Conservation (phyloP, 1,140 invertebrate species). For the Heliconius hermathena region DNA sequence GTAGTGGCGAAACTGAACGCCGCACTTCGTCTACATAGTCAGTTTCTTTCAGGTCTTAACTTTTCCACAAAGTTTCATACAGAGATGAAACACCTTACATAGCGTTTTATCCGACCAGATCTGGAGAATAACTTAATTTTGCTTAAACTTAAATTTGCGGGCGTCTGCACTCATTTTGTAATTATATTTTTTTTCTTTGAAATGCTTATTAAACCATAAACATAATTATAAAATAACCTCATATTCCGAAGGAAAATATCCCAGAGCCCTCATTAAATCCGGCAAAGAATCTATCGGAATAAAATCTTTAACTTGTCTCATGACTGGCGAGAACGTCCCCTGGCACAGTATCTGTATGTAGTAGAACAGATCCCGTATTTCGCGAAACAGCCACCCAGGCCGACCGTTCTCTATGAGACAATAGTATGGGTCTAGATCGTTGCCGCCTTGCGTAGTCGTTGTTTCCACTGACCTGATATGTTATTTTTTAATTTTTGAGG, state of each 20-base stretch:
- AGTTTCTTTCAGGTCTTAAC: no score
- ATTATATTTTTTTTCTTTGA: no score
- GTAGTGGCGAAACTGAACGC: no score
- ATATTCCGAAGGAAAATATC: constrained; percentile 88
- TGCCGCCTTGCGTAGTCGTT: constrained; percentile 78
- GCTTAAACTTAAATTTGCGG: no score
- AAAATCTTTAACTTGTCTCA: constrained; percentile 81
- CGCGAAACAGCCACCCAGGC: constrained; percentile 85
- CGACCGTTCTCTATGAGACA: constrained; percentile 82
- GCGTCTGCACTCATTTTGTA: no score
- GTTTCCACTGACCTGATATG: constrained; percentile 80
- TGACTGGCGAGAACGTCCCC: constrained; percentile 84
- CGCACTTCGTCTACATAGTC: no score
- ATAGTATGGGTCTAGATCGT: constrained; percentile 82
- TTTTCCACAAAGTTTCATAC: no score
- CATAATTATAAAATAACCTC: constrained; percentile 77
- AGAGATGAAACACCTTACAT: no score
- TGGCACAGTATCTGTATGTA: constrained; percentile 88
- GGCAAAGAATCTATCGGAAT: constrained; percentile 86
- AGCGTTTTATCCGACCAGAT: no score
- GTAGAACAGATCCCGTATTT: constrained; percentile 88
- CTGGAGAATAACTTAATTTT: no score
- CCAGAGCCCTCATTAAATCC: constrained; percentile 87
- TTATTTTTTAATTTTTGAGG: no score
- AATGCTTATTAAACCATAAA: no score